A percentile compares a stretch with the other conserved stretches of the same genome.
Conservation (phyloP, 2,888 invertebrate species). For the Ditula angustiorana region DNA sequence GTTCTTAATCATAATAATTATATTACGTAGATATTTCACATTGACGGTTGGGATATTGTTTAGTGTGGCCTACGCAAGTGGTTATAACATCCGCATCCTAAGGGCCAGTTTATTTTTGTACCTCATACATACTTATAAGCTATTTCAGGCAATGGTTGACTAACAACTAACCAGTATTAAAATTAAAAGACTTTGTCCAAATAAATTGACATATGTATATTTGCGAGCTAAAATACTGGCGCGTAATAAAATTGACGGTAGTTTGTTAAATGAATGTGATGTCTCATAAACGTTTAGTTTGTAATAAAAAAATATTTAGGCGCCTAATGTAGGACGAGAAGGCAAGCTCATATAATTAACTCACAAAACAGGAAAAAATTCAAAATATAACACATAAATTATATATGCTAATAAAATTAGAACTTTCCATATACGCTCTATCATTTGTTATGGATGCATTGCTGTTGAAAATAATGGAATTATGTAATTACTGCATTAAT, state of each 20-base stretch:
- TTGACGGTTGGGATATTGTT: slow-evolving; percentile 46
- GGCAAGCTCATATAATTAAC: slow-evolving; percentile 28
- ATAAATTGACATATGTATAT: slow-evolving; percentile 40
- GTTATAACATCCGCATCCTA: slow-evolving; percentile 42
- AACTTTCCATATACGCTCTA: slow-evolving; percentile 45
- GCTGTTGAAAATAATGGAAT: slow-evolving; percentile 59
- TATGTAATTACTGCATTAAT: slow-evolving; percentile 51
- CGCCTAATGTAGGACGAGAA: slow-evolving; percentile 22
- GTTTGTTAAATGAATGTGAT: slow-evolving; percentile 36
- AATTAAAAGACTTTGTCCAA: slow-evolving; percentile 43
- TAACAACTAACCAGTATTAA: slow-evolving; percentile 66
- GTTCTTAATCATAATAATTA: slow-evolving; percentile 17
- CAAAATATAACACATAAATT: slow-evolving; percentile 18
- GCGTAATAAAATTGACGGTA: slow-evolving; percentile 26
- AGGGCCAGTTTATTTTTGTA: slow-evolving; percentile 62
- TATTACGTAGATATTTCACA: slow-evolving; percentile 51
- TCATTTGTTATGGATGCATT: slow-evolving; percentile 55
- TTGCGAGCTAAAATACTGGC: slow-evolving; percentile 9
- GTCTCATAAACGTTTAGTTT: slow-evolving; percentile 28
- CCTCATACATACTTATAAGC: slow-evolving; percentile 45
- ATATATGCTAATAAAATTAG: slow-evolving; percentile 30
- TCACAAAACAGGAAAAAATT: slow-evolving; percentile 9
- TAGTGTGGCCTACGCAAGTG: slow-evolving; percentile 58
- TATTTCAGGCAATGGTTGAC: slow-evolving; percentile 55
- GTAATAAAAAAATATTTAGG: slow-evolving; percentile 27